Conservation (phyloP, 2,888 invertebrate genomes). For the Drosophila prolongata region DNA sequence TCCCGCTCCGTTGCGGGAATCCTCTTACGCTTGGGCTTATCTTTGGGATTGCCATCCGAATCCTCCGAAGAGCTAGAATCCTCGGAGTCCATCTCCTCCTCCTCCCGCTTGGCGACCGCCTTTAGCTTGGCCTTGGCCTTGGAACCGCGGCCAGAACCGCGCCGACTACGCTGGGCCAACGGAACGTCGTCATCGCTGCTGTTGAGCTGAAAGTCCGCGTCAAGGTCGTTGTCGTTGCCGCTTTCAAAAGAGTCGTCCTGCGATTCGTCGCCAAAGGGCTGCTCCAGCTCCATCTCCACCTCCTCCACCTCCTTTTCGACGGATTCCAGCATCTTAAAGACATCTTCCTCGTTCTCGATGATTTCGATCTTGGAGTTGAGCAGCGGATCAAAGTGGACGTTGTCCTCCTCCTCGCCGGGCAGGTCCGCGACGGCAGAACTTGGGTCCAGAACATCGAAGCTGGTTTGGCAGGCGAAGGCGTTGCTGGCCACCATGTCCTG, state of each 20-base stretch:
- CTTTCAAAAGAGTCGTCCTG: constrained; percentile 39
- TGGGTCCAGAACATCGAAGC: constrained; percentile 64
- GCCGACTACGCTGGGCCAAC: constrained; percentile 58
- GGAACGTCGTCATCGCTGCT: constrained; percentile 75
- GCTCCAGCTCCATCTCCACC: constrained; percentile 56
- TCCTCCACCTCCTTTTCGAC: constrained; percentile 75
- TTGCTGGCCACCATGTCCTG: constrained; percentile 66
- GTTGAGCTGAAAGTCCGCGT: constrained; percentile 58
- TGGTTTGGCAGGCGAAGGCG: constrained; percentile 34
- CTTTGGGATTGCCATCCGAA: constrained; percentile 32
- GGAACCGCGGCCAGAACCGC: constrained; percentile 27
- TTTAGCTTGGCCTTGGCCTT: constrained; percentile 20
- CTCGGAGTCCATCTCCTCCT: constrained; percentile 31
- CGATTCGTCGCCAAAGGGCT: constrained; percentile 28
- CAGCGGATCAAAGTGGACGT: constrained; percentile 75
- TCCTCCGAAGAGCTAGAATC: constrained; percentile 49
- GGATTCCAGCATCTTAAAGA: constrained; percentile 79
- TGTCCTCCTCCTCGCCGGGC: constrained; percentile 71
- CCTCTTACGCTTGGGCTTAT: constrained; percentile 60
- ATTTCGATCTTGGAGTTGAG: constrained; percentile 77
- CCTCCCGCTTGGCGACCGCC: constrained; percentile 24
- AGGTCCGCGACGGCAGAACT: constrained; percentile 38
- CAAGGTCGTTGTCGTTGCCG: constrained; percentile 57
- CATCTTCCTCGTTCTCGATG: constrained; percentile 80
- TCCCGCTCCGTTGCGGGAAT: constrained; percentile 58